A percentile compares a stretch with the other conserved stretches of the same genome.
phyloP scores from a whole-genome alignment of 2,113 vertebrate species.

The Crotalus helleri region DNA sequence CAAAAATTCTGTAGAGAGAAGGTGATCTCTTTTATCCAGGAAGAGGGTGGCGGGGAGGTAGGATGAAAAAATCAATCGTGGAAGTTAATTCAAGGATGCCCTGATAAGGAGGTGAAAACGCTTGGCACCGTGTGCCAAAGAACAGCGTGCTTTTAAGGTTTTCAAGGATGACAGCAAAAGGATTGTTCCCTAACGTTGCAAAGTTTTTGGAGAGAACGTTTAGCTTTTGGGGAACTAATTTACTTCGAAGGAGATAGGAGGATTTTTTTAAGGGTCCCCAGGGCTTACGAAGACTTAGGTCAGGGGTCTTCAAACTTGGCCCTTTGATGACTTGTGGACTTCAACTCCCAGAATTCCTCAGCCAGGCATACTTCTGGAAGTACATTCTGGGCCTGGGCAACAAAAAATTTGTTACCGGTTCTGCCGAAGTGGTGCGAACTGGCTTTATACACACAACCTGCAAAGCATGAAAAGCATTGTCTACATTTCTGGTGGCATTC shows the following conservation, averaged over 20 bases:
- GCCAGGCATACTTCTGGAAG: too few species aligned
- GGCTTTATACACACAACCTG: too few species aligned
- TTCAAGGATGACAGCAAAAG: conserved; percentile 25
- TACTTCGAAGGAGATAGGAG: not conserved
- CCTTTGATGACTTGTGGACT: too few species aligned
- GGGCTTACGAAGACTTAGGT: not conserved
- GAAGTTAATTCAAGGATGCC: conserved; percentile 30
- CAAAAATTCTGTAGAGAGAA: conserved; percentile 23
- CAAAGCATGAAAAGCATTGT: too few species aligned
- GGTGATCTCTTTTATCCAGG: conserved; percentile 21
- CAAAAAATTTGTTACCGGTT: too few species aligned
- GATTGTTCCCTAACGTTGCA: conserved; percentile 39
- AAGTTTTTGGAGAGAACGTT: conserved; percentile 32
- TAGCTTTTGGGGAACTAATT: conserved; percentile 24
- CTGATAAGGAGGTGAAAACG: conserved; percentile 22
- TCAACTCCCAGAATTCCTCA: too few species aligned
- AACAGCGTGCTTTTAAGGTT: conserved; percentile 8
- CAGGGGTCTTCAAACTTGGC: too few species aligned
- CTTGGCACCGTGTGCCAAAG: not conserved
- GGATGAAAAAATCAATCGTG: conserved; percentile 13
- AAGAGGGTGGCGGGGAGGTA: not conserved
- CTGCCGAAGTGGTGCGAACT: too few species aligned
- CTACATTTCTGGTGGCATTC: too few species aligned
- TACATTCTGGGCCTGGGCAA: too few species aligned
- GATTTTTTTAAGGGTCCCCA: not conserved